Percentiles rank a stretch among this genome's conserved stretches.
These are phyloP conservation scores for Furnarius figulus DNA, from an alignment of 2,113 vertebrate genomes.

Conservation along the genomic window DNA sequence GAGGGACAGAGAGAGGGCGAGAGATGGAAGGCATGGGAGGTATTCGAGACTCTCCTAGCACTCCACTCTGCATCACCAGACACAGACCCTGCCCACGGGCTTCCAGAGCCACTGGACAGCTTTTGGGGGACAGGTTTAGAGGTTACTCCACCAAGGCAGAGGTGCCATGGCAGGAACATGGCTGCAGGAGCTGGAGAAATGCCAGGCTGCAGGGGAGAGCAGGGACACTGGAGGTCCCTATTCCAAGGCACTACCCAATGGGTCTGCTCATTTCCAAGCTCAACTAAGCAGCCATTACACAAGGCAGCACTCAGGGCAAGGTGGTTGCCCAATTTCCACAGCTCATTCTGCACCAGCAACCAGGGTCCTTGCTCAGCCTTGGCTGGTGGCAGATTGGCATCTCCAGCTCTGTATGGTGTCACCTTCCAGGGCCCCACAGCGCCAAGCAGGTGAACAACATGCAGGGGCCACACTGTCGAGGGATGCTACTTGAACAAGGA, in stretches of 20 bases:
- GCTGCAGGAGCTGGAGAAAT: background rate
- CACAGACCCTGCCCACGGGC: background rate
- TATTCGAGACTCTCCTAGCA: background rate
- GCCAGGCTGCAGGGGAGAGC: background rate
- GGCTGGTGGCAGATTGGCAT: background rate
- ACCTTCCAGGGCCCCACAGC: background rate
- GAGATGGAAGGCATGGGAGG: background rate
- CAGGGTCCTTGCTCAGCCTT: background rate
- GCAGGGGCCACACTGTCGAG: background rate
- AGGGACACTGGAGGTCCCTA: background rate
- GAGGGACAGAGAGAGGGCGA: background rate
- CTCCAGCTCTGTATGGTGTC: background rate
- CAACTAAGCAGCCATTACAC: background rate
- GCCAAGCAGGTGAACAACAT: background rate
- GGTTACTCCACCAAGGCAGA: background rate
- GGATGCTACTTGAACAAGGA: conserved; percentile 61
- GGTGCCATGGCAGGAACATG: background rate
- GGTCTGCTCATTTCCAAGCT: background rate
- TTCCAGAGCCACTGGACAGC: background rate
- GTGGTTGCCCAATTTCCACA: background rate
- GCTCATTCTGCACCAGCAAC: background rate
- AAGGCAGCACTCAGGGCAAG: background rate
- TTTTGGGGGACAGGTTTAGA: background rate
- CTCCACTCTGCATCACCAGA: background rate
- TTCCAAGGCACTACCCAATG: background rate